These are phyloP conservation scores for Lasiurus borealis DNA, from an alignment of 2,113 vertebrate species.

Conservation along the genomic window DNA sequence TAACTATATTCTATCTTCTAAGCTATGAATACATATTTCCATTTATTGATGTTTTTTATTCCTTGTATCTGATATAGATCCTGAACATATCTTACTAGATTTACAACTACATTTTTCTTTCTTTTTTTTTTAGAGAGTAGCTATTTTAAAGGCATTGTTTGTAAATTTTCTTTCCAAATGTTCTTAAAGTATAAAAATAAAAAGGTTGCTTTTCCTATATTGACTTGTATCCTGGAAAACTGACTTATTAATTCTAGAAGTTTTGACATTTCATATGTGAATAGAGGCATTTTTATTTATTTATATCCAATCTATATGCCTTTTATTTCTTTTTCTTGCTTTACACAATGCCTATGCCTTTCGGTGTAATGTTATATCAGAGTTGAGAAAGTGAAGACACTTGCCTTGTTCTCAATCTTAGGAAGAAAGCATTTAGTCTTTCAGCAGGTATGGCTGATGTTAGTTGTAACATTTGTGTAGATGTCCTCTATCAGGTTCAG, in stretches of 20 bases:
- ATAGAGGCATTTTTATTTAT: neutral
- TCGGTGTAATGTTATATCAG: neutral
- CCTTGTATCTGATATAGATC: neutral
- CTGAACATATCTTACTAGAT: neutral
- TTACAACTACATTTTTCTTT: neutral
- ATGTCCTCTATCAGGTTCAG: neutral
- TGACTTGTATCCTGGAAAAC: neutral
- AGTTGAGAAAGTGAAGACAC: neutral
- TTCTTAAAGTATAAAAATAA: conserved; percentile 46
- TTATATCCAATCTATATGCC: neutral
- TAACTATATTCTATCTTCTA: neutral
- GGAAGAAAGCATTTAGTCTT: neutral
- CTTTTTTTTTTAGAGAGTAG: neutral
- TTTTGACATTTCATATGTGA: neutral
- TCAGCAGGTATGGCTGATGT: neutral
- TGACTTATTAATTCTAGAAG: neutral
- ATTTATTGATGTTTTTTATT: conserved; percentile 20
- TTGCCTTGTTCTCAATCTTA: neutral
- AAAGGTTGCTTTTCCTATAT: neutral
- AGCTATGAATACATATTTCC: neutral
- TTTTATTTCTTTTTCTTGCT: conserved; percentile 8
- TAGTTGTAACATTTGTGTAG: neutral
- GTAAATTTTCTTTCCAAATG: neutral
- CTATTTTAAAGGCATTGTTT: neutral
- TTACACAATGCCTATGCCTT: neutral